Percentiles rank a stretch among this genome's conserved stretches.
phyloP scores from a whole-genome alignment of 2,113 vertebrate species.

The Telmatochromis sp. region DNA sequence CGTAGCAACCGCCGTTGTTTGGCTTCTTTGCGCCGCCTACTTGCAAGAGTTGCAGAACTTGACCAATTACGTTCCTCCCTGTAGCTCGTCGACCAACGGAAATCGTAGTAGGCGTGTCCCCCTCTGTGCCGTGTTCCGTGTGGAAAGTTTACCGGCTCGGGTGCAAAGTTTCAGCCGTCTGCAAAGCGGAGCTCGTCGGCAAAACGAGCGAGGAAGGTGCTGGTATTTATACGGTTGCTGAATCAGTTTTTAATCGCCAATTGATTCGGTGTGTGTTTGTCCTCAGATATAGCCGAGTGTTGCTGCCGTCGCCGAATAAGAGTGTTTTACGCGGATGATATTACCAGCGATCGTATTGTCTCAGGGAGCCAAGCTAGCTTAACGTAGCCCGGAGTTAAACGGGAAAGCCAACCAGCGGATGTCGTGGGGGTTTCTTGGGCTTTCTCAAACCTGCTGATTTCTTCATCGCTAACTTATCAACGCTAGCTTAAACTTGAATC shows the following conservation, averaged over 20 bases:
- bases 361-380: constrained; percentile 24
- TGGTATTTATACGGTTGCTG: background rate
- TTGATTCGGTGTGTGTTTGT: background rate
- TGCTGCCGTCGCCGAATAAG: background rate
- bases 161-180: constrained; percentile 97
- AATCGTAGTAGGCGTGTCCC: constrained; percentile 17
- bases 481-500: background rate
- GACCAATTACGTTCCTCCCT: background rate
- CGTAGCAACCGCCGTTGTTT: constrained; percentile 55
- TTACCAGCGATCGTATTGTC: constrained; percentile 39
- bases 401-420: background rate
- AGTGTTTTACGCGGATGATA: background rate
- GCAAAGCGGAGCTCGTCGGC: constrained; percentile 70
- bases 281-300: background rate
- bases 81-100: constrained; percentile 18
- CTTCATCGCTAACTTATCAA: background rate
- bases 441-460: background rate
- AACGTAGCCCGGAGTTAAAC: background rate
- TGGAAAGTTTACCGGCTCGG: constrained; percentile 94
- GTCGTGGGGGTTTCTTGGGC: background rate
- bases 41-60: background rate
- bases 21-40: background rate
- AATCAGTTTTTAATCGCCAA: background rate
- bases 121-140: constrained; percentile 73
- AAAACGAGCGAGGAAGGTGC: constrained; percentile 14